Percentiles rank a stretch among this genome's conserved stretches.
These are phyloP conservation scores for Macroramphosus scolopax DNA, from an alignment of 2,797 vertebrate genomes.

Conservation along the genomic window DNA sequence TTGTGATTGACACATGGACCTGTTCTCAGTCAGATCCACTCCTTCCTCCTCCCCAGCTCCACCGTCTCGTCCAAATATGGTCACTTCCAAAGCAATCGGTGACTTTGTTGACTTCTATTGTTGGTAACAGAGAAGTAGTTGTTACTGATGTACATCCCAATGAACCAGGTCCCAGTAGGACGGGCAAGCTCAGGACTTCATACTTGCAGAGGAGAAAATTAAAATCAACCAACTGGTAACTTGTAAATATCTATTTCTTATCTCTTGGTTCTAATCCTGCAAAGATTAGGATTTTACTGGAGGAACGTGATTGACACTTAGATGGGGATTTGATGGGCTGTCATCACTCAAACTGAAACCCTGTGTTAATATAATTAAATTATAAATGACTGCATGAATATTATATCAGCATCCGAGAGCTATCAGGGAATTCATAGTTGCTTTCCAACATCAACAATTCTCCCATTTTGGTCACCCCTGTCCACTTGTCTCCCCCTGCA, in stretches of 20 bases:
- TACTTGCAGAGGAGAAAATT: slow-evolving; percentile 8
- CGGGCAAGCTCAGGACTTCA: slow-evolving; percentile 3
- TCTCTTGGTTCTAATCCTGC: slow-evolving; percentile 54
- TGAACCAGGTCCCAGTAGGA: not conserved
- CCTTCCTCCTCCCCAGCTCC: too few species aligned
- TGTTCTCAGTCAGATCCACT: too few species aligned
- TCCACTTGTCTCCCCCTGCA: slow-evolving; percentile 21
- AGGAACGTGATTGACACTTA: slow-evolving; percentile 69
- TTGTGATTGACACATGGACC: too few species aligned
- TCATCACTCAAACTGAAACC: slow-evolving; percentile 67
- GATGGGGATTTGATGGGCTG: slow-evolving; percentile 64
- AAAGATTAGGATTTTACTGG: slow-evolving; percentile 41
- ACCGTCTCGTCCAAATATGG: too few species aligned
- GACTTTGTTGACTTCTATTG: too few species aligned
- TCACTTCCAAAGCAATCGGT: too few species aligned
- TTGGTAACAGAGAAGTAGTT: too few species aligned
- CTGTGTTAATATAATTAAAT: slow-evolving; percentile 78
- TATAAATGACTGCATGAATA: slow-evolving; percentile 78
- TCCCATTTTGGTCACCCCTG: slow-evolving; percentile 38
- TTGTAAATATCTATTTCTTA: slow-evolving; percentile 24
- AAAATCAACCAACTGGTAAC: slow-evolving; percentile 5
- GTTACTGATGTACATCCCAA: too few species aligned
- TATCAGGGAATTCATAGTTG: slow-evolving; percentile 63
- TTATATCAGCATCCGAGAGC: slow-evolving; percentile 59
- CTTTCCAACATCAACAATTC: slow-evolving; percentile 64